Percentiles rank a stretch among this genome's conserved stretches.
These are phyloP conservation scores for Xylocopa sonorina DNA, from an alignment of 1,140 invertebrate species.

Conservation along the genomic window DNA sequence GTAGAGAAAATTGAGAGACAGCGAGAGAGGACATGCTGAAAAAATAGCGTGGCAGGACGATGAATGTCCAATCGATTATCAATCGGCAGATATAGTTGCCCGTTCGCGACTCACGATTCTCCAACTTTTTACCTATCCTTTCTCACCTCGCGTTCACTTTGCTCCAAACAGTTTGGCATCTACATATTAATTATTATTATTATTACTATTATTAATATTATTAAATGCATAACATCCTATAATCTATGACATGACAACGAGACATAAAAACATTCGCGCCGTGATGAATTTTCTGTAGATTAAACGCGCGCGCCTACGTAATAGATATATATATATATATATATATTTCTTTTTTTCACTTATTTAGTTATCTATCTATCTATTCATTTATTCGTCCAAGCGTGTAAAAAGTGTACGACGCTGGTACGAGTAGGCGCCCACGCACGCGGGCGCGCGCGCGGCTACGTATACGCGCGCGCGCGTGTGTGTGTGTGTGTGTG, in stretches of 20 bases:
- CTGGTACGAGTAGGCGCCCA: too few species aligned
- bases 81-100: slow-evolving; percentile 8
- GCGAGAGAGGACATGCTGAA: not conserved
- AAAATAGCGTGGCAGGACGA: too few species aligned
- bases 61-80: not conserved
- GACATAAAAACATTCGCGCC: slow-evolving; percentile 31
- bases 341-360: not conserved
- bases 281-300: too few species aligned
- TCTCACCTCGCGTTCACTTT: not conserved
- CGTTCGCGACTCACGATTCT: not conserved
- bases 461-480: not conserved
- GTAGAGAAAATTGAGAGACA: not conserved
- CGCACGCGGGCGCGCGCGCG: too few species aligned
- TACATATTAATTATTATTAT: slow-evolving; percentile 47
- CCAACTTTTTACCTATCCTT: not conserved
- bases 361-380: too few species aligned
- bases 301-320: not conserved
- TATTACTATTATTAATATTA: too few species aligned
- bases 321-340: not conserved
- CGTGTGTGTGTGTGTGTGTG: not conserved
- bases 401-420: too few species aligned
- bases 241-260: slow-evolving; percentile 53
- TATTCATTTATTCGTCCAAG: too few species aligned
- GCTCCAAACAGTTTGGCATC: not conserved
- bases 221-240: slow-evolving; percentile 55